Conservation (phyloP, 2,113 vertebrate species). For the Solea solea region DNA sequence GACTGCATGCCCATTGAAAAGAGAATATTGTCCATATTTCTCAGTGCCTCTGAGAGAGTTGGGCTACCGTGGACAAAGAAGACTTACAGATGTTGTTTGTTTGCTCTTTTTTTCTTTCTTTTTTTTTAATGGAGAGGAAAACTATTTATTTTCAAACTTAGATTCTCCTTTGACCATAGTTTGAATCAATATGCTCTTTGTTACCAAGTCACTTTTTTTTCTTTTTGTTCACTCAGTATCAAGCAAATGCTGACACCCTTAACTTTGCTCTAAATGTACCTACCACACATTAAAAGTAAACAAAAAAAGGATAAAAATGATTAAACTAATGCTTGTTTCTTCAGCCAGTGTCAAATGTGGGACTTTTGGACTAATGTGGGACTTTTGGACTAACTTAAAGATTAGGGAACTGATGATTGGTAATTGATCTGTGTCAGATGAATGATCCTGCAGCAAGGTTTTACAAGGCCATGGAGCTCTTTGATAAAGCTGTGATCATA, state of each 20-base stretch:
- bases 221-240: conserved; percentile 60
- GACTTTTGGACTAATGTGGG: conserved; percentile 57
- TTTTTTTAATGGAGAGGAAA: conserved; percentile 68
- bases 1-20: conserved; percentile 89
- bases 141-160: conserved; percentile 84
- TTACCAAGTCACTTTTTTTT: conserved; percentile 55
- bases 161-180: conserved; percentile 66
- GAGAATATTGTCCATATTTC: conserved; percentile 85
- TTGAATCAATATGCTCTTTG: conserved; percentile 66
- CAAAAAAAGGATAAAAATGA: conserved; percentile 46
- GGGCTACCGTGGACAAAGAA: conserved; percentile 63
- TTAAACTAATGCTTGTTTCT: conserved; percentile 68
- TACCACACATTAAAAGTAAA: conserved; percentile 34
- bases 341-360: conserved; percentile 60
- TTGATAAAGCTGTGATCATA: conserved; percentile 51
- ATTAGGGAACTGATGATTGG: conserved; percentile 28
- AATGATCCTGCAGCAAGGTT: conserved; percentile 44
- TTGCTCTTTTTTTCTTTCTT: conserved; percentile 59
- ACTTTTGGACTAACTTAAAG: conserved; percentile 57
- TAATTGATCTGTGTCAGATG: conserved; percentile 46
- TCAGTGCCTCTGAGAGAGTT: conserved; percentile 72
- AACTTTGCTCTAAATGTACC: conserved; percentile 66
- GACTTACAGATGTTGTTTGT: conserved; percentile 65
- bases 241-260: conserved; percentile 63
- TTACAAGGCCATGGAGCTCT: conserved; percentile 37